Evolutionary conservation across 2,888 invertebrate genomes (phyloP).

Genomic region (Brenthis ino): DNA sequence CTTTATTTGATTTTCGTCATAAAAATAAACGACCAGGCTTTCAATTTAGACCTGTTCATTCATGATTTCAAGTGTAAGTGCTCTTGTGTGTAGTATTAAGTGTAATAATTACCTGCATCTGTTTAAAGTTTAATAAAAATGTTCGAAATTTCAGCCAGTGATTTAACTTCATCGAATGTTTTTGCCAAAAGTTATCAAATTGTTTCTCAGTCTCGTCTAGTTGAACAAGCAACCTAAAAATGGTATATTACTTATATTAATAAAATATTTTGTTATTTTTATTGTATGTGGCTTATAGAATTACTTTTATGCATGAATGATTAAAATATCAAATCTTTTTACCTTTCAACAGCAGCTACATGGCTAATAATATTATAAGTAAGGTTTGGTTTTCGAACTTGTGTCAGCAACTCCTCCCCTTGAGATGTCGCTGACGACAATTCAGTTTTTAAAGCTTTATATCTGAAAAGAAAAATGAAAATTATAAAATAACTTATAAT

Average conservation of each 20-base stretch:
- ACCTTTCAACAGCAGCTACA: slow-evolving; percentile 96
- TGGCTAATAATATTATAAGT: slow-evolving; percentile 90
- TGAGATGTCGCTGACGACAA: slow-evolving; percentile 93
- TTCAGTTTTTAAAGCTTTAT: slow-evolving; percentile 90
- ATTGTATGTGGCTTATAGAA: slow-evolving; percentile 88
- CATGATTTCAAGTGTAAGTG: slow-evolving; percentile 45
- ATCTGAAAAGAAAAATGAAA: slow-evolving; percentile 68
- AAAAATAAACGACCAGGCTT: slow-evolving; percentile 59
- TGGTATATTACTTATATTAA: slow-evolving; percentile 33
- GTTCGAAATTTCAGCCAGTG: slow-evolving; percentile 95
- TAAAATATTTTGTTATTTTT: slow-evolving; percentile 44
- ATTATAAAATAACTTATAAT: neutral
- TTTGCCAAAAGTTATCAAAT: slow-evolving; percentile 97
- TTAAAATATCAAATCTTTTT: slow-evolving; percentile 37
- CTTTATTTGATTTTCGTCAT: slow-evolving; percentile 71
- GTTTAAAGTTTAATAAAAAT: slow-evolving; percentile 97
- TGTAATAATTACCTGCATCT: slow-evolving; percentile 85
- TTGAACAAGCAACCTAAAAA: slow-evolving; percentile 90
- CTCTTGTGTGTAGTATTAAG: slow-evolving; percentile 29
- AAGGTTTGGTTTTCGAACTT: slow-evolving; percentile 86
- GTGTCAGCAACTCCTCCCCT: slow-evolving; percentile 92
- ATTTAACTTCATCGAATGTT: slow-evolving; percentile 93
- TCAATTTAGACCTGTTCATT: slow-evolving; percentile 64
- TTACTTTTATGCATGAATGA: neutral
- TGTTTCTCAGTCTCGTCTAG: slow-evolving; percentile 96